Conservation (phyloP, 1,140 invertebrate species). For the Drosophila melanogaster region DNA sequence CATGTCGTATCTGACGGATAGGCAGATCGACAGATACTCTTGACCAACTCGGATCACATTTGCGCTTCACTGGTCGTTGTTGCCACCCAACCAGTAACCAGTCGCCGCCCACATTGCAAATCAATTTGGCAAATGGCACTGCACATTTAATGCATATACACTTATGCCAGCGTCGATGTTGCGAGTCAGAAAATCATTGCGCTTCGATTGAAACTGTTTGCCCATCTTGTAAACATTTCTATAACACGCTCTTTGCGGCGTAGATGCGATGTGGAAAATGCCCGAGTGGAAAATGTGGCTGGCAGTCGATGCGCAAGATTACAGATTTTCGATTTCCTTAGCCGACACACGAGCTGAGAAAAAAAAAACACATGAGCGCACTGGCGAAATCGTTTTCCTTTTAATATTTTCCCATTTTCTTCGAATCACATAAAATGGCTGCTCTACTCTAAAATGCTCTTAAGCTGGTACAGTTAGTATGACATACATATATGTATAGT, state of each 20-base stretch:
- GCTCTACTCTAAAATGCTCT: slow-evolving; percentile 1
- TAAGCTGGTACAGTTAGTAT: too few species aligned
- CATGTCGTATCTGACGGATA: slow-evolving; percentile 18
- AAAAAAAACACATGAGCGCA: slow-evolving; percentile 9
- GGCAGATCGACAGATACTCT: neutral
- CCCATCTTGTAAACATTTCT: slow-evolving; percentile 39
- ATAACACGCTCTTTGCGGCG: slow-evolving; percentile 17
- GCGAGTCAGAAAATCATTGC: slow-evolving; percentile 28
- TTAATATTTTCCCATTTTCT: slow-evolving; percentile 11
- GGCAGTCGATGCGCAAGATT: slow-evolving; percentile 39
- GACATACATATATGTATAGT: neutral
- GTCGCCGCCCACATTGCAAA: slow-evolving; percentile 24
- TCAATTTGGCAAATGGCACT: slow-evolving; percentile 44
- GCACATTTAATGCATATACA: neutral
- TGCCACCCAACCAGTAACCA: neutral
- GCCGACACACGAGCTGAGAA: neutral
- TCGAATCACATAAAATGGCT: neutral
- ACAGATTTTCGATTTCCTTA: slow-evolving; percentile 34
- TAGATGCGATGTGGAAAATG: neutral
- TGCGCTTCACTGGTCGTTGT: neutral
- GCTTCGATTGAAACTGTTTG: slow-evolving; percentile 36
- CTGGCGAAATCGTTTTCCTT: slow-evolving; percentile 9
- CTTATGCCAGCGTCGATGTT: neutral
- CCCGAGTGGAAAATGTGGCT: slow-evolving; percentile 17
- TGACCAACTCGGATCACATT: neutral